phyloP scores from a whole-genome alignment of 2,888 invertebrate species.

The Pasiphila rectangulata region DNA sequence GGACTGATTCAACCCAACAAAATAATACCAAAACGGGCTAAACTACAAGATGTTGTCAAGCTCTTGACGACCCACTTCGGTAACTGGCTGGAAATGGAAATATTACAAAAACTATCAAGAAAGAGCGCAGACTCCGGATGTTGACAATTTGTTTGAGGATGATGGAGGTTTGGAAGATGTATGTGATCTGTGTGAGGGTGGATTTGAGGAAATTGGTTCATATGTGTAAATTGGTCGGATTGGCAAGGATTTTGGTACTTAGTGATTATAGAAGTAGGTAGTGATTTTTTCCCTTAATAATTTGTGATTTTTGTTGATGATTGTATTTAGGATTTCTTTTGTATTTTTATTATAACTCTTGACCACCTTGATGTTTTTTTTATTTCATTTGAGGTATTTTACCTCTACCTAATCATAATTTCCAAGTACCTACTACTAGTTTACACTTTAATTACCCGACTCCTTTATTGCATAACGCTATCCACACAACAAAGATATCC shows the following conservation, averaged over 20 bases:
- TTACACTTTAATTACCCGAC: too few relatives aligned
- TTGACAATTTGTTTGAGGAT: slow-evolving; percentile 18
- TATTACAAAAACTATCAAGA: slow-evolving; percentile 18
- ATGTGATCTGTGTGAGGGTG: slow-evolving; percentile 18
- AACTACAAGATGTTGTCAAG: slow-evolving; percentile 23
- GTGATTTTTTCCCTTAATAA: background rate
- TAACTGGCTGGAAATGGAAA: slow-evolving; percentile 13
- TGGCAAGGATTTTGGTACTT: slow-evolving; percentile 2
- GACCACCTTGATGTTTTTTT: too few relatives aligned
- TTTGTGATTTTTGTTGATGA: too few relatives aligned
- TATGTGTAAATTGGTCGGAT: slow-evolving; percentile 3
- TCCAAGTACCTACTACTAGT: too few relatives aligned
- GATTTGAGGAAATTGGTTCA: slow-evolving; percentile 21
- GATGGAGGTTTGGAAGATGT: slow-evolving; percentile 17
- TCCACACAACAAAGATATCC: too few relatives aligned
- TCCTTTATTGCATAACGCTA: too few relatives aligned
- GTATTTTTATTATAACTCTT: background rate
- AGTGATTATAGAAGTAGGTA: slow-evolving; percentile 1
- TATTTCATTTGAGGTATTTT: too few relatives aligned
- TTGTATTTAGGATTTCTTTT: background rate
- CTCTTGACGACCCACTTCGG: slow-evolving; percentile 20
- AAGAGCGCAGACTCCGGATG: slow-evolving; percentile 10
- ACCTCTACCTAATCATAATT: too few relatives aligned
- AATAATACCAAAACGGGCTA: slow-evolving; percentile 19
- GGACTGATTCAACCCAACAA: slow-evolving; percentile 19